Percentiles rank a stretch among this genome's conserved stretches.
phyloP scores from a whole-genome alignment of 2,797 vertebrate species.

The Clamator glandarius region DNA sequence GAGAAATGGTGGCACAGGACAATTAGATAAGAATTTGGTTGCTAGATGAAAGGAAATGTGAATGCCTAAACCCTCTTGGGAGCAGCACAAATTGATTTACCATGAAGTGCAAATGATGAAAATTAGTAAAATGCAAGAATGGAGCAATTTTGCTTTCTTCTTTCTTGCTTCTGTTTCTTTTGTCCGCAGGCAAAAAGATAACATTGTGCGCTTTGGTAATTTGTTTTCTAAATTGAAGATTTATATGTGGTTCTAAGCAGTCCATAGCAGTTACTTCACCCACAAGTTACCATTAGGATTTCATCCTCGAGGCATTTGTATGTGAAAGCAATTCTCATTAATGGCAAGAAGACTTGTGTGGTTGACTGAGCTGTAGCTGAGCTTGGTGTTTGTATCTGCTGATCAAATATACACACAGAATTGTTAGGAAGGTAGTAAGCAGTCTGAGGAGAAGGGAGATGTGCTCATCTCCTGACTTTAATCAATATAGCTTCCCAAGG shows the following conservation, averaged over 20 bases:
- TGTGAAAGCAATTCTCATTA: neutral
- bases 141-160: neutral
- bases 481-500: neutral
- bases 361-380: neutral
- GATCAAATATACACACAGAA: neutral
- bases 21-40: neutral
- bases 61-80: neutral
- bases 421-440: neutral
- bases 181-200: neutral
- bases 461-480: neutral
- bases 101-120: neutral
- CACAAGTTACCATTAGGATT: neutral
- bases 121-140: neutral
- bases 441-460: neutral
- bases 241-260: neutral
- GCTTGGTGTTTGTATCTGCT: neutral
- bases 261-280: neutral
- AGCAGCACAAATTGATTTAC: neutral
- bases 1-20: neutral
- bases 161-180: neutral
- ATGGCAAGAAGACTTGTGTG: neutral
- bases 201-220: neutral
- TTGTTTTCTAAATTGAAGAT: neutral
- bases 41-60: neutral
- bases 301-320: neutral